A percentile compares a stretch with the other conserved stretches of the same genome.
phyloP scores from a whole-genome alignment of 2,113 vertebrate genomes.

The Phoxinus phoxinus region DNA sequence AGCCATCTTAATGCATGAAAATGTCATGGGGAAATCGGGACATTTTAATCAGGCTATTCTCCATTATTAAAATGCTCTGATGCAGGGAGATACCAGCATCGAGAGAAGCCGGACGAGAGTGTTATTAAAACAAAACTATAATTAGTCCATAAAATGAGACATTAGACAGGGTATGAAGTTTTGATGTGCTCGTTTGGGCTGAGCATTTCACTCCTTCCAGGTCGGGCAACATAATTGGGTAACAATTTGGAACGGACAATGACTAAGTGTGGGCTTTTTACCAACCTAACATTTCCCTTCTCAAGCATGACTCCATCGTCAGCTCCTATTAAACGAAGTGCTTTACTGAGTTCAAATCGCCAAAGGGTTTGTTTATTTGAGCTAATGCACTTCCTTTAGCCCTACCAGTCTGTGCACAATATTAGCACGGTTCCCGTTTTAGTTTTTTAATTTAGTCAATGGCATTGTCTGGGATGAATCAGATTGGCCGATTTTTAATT shows the following conservation, averaged over 20 bases:
- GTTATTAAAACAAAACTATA: conserved; percentile 59
- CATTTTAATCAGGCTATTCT: conserved; percentile 54
- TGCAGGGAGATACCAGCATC: conserved; percentile 48
- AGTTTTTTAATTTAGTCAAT: conserved; percentile 42
- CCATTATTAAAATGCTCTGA: conserved; percentile 50
- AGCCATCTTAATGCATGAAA: conserved; percentile 33
- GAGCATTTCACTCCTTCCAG: conserved; percentile 32
- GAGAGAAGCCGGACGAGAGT: conserved; percentile 36
- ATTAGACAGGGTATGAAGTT: conserved; percentile 49
- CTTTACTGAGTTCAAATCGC: neutral
- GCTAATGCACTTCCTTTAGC: neutral
- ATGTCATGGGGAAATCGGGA: conserved; percentile 37
- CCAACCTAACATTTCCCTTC: conserved; percentile 25
- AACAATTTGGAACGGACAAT: conserved; percentile 45
- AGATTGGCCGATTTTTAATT: conserved; percentile 52
- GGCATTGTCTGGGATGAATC: conserved; percentile 33
- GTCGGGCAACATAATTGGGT: conserved; percentile 29
- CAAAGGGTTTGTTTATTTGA: conserved; percentile 20
- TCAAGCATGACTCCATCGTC: conserved; percentile 14
- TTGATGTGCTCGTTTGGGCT: conserved; percentile 34
- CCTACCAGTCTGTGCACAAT: neutral
- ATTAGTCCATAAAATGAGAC: conserved; percentile 60
- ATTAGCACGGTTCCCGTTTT: neutral
- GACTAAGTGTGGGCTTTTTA: conserved; percentile 39
- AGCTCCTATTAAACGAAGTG: conserved; percentile 18